Base-by-base conservation (phyloP, 2,797 vertebrate species). In the Lagodon rhomboides region DNA sequence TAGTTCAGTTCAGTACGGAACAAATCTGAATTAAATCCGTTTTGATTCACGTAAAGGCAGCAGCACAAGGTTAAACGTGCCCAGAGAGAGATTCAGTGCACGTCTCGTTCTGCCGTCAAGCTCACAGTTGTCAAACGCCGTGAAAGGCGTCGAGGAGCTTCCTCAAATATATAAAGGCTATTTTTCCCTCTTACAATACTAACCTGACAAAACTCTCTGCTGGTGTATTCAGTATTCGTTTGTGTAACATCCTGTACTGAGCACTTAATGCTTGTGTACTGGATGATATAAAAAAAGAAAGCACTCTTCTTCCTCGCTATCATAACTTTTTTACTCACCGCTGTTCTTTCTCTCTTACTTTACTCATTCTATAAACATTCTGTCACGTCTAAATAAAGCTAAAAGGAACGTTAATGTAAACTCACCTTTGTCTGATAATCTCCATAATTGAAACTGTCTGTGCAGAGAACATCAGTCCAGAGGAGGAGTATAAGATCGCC, bases 401-500 rank as follows among this genome's bases (percentile, higher is more conserved):
- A 8, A 16, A 12, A 4, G 49, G 15, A 41, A 15, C 63, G 3
- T 34, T 3, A 23, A 38, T 2, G 20, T 23, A 44, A 55, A 12
- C 10, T 38, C 20, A 17, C 12, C 38, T 38, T 2, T 23, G 41
- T 60, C 38, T 43, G 12, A 60, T 8, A 7, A 16, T n/a, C 25
- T 46, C 27, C n/a, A n/a, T n/a, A n/a, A n/a, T n/a, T 69, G n/a
- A 75, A 17, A 11, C 34, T 79, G 49, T 84, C 20, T 82, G 68
- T 78, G 79, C 91, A 99, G 98, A 99, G 92, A 99, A 99, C 85
- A 99, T 99, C 92, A 99, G 98, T 91, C 98, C 98, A 61, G 98
- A 99, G 94, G 98, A 99, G 90, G 98, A 99, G 89, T 99, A 99
- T 75, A 99, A 99, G 95, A 99, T 99, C 55, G 98, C 98, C 89